Evolutionary conservation across 2,797 vertebrate genomes (phyloP).

Genomic region (Pseudochaenichthys georgianus): DNA sequence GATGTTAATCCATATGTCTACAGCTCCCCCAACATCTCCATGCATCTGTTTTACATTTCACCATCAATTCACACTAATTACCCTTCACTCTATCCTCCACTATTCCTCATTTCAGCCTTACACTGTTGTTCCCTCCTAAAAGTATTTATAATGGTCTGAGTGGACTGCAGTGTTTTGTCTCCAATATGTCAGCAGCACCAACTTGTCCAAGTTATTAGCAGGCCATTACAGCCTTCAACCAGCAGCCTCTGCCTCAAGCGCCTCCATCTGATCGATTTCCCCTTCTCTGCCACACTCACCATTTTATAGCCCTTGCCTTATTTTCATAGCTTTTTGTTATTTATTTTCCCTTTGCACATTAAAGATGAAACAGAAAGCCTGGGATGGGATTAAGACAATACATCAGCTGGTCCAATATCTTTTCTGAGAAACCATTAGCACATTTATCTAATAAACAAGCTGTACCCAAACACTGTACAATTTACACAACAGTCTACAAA

Average conservation of each 20-base stretch:
- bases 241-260: slow-evolving; percentile 20
- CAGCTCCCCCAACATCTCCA: not conserved
- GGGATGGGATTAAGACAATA: slow-evolving; percentile 13
- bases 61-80: slow-evolving; percentile 23
- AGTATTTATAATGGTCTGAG: slow-evolving; percentile 25
- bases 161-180: slow-evolving; percentile 25
- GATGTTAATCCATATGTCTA: not conserved
- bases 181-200: slow-evolving; percentile 54
- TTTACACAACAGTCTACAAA: not conserved
- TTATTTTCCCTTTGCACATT: slow-evolving; percentile 10
- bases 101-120: slow-evolving; percentile 8
- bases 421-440: slow-evolving; percentile 14
- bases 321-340: slow-evolving; percentile 31
- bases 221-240: slow-evolving; percentile 39
- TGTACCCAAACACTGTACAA: not conserved
- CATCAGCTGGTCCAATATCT: slow-evolving; percentile 14
- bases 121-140: slow-evolving; percentile 23
- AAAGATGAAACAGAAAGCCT: slow-evolving; percentile 31
- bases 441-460: slow-evolving; percentile 2
- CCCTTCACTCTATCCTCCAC: not conserved
- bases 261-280: slow-evolving; percentile 36
- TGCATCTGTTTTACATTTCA: slow-evolving; percentile 16
- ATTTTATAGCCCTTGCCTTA: slow-evolving; percentile 22
- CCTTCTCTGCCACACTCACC: slow-evolving; percentile 8
- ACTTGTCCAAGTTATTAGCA: slow-evolving; percentile 51